phyloP scores from a whole-genome alignment of 2,113 vertebrate genomes.

The Spheniscus mendiculus region DNA sequence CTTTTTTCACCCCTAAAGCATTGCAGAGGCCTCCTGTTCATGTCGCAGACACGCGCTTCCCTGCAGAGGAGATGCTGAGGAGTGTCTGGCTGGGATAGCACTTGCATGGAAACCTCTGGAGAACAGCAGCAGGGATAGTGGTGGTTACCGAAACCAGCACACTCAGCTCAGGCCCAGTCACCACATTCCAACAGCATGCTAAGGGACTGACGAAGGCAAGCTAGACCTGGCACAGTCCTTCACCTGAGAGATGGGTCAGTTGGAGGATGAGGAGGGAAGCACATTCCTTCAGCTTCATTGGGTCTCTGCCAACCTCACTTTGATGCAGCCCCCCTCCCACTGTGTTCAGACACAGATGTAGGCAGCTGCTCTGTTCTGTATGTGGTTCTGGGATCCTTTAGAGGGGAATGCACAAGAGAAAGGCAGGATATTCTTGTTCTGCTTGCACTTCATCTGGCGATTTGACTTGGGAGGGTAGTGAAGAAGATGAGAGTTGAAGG shows the following conservation, averaged over 20 bases:
- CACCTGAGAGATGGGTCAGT: neutral
- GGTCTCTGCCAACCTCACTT: neutral
- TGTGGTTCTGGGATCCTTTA: neutral
- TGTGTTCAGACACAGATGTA: neutral
- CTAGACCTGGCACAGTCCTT: neutral
- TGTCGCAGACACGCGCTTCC: accelerated
- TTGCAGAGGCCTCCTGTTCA: neutral
- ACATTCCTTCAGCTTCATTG: neutral
- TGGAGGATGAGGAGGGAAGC: neutral
- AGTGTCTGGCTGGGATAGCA: neutral
- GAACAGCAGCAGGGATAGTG: neutral
- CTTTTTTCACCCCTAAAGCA: neutral
- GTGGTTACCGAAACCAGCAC: neutral
- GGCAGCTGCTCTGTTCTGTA: neutral
- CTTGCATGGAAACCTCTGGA: neutral
- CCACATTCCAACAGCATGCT: no score
- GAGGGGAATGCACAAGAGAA: neutral
- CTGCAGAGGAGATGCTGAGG: neutral
- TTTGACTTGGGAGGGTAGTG: neutral
- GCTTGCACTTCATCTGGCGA: neutral
- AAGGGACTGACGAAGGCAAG: neutral
- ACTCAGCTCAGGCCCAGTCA: neutral
- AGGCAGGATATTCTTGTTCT: slow-evolving; percentile 5
- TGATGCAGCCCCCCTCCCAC: neutral
- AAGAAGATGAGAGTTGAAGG: slow-evolving; percentile 1